Evolutionary conservation across 2,888 invertebrate species (phyloP), one percentile per base, ranked within the genome.

Genomic region (Peribatodes rhomboidaria): DNA sequence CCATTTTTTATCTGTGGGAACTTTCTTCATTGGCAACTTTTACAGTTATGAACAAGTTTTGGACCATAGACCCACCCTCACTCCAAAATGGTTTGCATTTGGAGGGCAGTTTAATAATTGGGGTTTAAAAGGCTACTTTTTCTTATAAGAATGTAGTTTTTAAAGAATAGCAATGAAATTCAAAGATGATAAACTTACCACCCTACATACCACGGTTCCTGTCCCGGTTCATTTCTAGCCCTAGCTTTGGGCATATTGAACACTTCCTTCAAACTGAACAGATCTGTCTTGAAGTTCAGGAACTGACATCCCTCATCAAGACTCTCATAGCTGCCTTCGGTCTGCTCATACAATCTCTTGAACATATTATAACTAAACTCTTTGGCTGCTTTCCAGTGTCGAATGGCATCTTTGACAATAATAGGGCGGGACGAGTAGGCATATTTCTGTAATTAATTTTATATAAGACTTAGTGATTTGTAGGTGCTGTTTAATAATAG

Each of bases 161-260:
- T 2, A 27, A 4, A 27, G 27, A 6, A 27, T 6, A 27, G 27
- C 27, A 6, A 27, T 27, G 27, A 27, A 27, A 27, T 6, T 6
- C 27, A 6, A 27, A 27, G 6, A 27, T 27, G 27, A 27, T 6
- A 4, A 64, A 92, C 95, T 94, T 91, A 97, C 98, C 98, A 98
- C 73, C 98, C 98, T 49, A 98, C 96, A 92, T 98, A 98, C 98
- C 98, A 98, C 1, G 97, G 95, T 59, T 94, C 90, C 75, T 96
- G 93, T 1, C 95, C 95, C 13, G 92, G 92, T 39, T 94, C 89
- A 86, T 96, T 95, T 31, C 84, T 89, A 6, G 95, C 95, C 79
- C 97, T 94, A 56, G 93, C 94, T 49, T 94, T 87, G 7, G 95
- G 94, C 97, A 97, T 97, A 66, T 94, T 91, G 80, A 98, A 96